phyloP scores from a whole-genome alignment of 2,113 vertebrate species.

The Hypomesus transpacificus region DNA sequence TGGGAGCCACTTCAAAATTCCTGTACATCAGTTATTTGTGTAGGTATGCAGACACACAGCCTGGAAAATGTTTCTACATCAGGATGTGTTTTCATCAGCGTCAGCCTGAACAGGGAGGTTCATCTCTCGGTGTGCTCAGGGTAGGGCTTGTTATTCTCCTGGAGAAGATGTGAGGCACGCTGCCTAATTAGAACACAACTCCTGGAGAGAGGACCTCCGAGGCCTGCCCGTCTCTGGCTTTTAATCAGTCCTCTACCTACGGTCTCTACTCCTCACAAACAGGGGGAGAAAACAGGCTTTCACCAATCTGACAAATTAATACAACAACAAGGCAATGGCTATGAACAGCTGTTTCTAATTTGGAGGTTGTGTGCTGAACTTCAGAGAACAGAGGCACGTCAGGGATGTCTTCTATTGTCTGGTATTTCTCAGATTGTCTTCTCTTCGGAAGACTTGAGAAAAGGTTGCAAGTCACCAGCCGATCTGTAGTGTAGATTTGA shows the following conservation, averaged over 20 bases:
- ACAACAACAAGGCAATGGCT: conserved; percentile 44
- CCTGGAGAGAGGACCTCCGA: conserved; percentile 53
- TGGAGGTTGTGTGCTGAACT: conserved; percentile 29
- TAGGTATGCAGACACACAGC: conserved; percentile 7
- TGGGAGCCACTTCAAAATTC: too few relatives aligned
- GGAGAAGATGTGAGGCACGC: conserved; percentile 45
- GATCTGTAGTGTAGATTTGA: too few relatives aligned
- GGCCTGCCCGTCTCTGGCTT: conserved; percentile 46
- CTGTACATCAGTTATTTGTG: too few relatives aligned
- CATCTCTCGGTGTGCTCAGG: conserved; percentile 41
- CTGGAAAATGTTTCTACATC: conserved; percentile 39
- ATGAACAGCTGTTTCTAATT: conserved; percentile 46
- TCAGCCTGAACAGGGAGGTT: conserved; percentile 33
- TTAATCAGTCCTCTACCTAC: conserved; percentile 53
- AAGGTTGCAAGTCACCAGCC: too few relatives aligned
- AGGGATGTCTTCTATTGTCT: neutral
- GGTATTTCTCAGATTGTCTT: neutral
- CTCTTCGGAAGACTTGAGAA: too few relatives aligned
- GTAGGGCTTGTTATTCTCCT: conserved; percentile 58
- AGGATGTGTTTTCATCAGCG: conserved; percentile 42
- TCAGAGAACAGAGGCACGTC: conserved; percentile 40
- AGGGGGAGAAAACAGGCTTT: conserved; percentile 31
- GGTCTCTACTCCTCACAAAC: conserved; percentile 32
- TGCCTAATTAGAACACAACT: conserved; percentile 67
- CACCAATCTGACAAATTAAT: conserved; percentile 47